Percentiles rank a stretch among this genome's conserved stretches.
These are phyloP conservation scores for Plusia festucae DNA, from an alignment of 2,888 invertebrate genomes.

Conservation along the genomic window DNA sequence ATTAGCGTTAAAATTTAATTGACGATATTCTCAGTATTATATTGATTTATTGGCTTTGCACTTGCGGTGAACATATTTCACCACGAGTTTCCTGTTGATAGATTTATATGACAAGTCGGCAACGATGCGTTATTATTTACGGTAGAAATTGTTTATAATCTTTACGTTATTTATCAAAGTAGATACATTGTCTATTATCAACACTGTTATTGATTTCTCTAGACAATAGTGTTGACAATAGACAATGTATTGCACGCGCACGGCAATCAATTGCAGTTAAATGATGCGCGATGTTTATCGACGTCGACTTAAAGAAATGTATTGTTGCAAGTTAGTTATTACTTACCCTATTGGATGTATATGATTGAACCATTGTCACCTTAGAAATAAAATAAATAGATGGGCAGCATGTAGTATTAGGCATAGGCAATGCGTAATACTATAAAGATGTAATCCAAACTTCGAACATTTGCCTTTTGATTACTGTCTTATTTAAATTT, in stretches of 20 bases:
- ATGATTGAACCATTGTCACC: too few relatives aligned
- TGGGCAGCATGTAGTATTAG: too few relatives aligned
- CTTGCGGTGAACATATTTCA: neutral
- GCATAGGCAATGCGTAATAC: too few relatives aligned
- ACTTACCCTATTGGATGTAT: neutral
- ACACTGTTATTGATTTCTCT: neutral
- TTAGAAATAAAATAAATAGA: too few relatives aligned
- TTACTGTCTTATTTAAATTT: too few relatives aligned
- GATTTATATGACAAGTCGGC: neutral
- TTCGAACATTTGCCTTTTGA: too few relatives aligned
- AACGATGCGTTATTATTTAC: neutral
- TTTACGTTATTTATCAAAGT: neutral
- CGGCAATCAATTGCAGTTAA: too few relatives aligned
- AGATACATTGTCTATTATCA: neutral
- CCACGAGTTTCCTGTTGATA: constrained; percentile 1
- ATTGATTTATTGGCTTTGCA: neutral
- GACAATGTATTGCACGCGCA: neutral
- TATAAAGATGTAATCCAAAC: too few relatives aligned
- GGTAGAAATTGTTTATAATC: neutral
- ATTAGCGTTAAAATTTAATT: neutral
- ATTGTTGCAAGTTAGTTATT: neutral
- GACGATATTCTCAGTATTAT: neutral
- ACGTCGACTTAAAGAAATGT: neutral
- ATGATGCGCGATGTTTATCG: neutral
- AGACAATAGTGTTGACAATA: constrained; percentile 1